A percentile compares a stretch with the other conserved stretches of the same genome.
Conservation (phyloP, 2,888 invertebrate genomes). For the Noctua pronuba region DNA sequence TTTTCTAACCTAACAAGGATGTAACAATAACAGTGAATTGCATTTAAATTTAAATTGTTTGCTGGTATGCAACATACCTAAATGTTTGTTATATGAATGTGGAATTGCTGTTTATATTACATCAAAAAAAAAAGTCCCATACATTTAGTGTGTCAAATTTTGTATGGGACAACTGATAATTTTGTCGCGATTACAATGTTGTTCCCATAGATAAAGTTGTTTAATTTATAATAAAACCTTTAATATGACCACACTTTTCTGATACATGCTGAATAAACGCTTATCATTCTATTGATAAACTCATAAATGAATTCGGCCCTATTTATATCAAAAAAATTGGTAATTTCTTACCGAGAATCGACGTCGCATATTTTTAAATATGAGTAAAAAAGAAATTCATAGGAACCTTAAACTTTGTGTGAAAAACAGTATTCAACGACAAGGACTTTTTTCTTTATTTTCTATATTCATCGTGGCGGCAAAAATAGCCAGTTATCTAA, state of each 20-base stretch:
- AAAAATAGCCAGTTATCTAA: no score
- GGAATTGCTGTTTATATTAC: background rate
- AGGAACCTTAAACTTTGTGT: no score
- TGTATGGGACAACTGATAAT: background rate
- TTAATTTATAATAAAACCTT: background rate
- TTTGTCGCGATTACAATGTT: background rate
- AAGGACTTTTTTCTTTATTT: background rate
- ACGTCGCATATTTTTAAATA: no score
- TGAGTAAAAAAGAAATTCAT: no score
- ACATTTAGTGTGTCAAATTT: background rate
- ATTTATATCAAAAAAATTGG: background rate
- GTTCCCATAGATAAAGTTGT: background rate
- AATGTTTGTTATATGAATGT: background rate
- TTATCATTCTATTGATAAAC: background rate
- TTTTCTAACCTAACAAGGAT: conserved; percentile 23
- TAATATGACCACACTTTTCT: background rate
- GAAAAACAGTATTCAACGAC: background rate
- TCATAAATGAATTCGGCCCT: background rate
- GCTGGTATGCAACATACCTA: background rate
- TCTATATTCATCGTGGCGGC: background rate
- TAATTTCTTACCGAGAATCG: background rate
- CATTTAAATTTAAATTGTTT: background rate
- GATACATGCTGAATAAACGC: background rate
- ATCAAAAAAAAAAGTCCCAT: background rate
- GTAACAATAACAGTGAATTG: conserved; percentile 16